A percentile compares a stretch with the other conserved stretches of the same genome.
These are phyloP conservation scores for Microtus pennsylvanicus DNA, from an alignment of 2,113 vertebrate species.

Conservation along the genomic window DNA sequence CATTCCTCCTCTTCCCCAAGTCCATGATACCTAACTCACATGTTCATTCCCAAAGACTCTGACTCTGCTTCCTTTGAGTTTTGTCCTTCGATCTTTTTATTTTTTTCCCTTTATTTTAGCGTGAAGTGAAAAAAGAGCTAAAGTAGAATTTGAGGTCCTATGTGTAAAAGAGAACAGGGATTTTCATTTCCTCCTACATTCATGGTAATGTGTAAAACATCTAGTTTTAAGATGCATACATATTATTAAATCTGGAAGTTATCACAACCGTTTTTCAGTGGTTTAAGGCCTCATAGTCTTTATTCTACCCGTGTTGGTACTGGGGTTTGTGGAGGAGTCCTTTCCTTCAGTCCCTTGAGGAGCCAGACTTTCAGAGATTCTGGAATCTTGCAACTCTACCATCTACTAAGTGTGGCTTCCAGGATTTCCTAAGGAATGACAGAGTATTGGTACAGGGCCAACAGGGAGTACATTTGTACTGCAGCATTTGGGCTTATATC, in stretches of 20 bases:
- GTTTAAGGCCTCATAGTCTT: background rate
- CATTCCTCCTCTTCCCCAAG: background rate
- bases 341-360: background rate
- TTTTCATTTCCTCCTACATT: constrained; percentile 17
- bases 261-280: background rate
- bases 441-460: background rate
- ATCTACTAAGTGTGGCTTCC: background rate
- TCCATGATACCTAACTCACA: background rate
- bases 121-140: background rate
- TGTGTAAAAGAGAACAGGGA: background rate
- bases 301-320: background rate
- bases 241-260: background rate
- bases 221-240: background rate
- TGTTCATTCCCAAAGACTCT: background rate
- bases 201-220: background rate
- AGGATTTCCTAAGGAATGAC: background rate
- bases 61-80: background rate
- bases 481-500: background rate
- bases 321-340: background rate
- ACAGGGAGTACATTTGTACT: background rate
- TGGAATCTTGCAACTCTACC: background rate
- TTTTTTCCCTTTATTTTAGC: background rate
- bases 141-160: constrained; percentile 19
- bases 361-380: background rate
- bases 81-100: background rate